These are phyloP conservation scores for Danio tinwini DNA, from an alignment of 2,797 vertebrate genomes.

Conservation along the genomic window DNA sequence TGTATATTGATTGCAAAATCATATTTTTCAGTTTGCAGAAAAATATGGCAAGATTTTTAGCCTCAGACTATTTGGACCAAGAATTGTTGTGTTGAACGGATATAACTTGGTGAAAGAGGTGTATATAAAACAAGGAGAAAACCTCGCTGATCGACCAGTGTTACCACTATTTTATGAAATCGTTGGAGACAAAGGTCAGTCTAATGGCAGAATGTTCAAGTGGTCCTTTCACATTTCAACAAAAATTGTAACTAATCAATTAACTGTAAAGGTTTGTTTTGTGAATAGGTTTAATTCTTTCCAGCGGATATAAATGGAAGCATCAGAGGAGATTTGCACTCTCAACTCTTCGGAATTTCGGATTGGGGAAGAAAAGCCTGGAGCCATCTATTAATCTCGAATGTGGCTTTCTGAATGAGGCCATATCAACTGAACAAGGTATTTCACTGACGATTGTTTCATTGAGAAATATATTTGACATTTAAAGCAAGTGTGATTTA, in stretches of 20 bases:
- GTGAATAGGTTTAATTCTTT: slow-evolving; percentile 64
- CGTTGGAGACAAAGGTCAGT: slow-evolving; percentile 54
- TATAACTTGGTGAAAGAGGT: slow-evolving; percentile 68
- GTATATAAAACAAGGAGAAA: slow-evolving; percentile 65
- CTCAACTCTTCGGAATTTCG: slow-evolving; percentile 72
- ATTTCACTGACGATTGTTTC: slow-evolving; percentile 1
- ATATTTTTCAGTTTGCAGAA: slow-evolving; percentile 65
- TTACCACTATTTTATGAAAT: slow-evolving; percentile 57
- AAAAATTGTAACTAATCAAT: not conserved
- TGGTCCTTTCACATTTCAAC: not conserved
- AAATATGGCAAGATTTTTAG: slow-evolving; percentile 72
- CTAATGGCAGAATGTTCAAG: not conserved
- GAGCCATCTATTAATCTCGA: slow-evolving; percentile 71
- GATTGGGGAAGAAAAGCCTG: slow-evolving; percentile 68
- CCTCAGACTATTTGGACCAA: slow-evolving; percentile 66
- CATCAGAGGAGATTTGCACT: slow-evolving; percentile 75
- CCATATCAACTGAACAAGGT: slow-evolving; percentile 65
- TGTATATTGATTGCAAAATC: not conserved
- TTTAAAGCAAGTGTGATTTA: not conserved
- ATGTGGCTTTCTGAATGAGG: slow-evolving; percentile 66
- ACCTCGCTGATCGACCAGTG: slow-evolving; percentile 60
- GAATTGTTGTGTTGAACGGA: slow-evolving; percentile 66
- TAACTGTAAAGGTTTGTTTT: not conserved
- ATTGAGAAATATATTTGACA: no score
- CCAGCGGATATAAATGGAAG: slow-evolving; percentile 68